Percentiles rank a stretch among this genome's conserved stretches.
Evolutionary conservation across 2,113 vertebrate genomes (phyloP).

Genomic region (Gadus macrocephalus): DNA sequence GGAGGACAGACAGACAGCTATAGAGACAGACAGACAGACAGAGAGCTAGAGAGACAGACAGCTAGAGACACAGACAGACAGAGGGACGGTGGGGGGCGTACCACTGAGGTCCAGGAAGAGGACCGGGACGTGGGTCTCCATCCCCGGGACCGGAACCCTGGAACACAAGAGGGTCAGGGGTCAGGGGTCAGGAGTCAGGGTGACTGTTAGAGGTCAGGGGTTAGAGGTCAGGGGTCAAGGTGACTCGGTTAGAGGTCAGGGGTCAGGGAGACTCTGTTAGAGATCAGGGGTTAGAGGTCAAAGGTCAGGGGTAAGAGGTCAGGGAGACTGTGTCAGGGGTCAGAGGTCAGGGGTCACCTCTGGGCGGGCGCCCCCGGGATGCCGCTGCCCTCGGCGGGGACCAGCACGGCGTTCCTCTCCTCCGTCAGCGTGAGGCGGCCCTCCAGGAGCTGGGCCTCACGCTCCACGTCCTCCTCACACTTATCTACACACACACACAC

Average conservation of each 20-base stretch:
- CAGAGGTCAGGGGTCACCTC: constrained; percentile 66
- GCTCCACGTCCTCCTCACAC: constrained; percentile 86
- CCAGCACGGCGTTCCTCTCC: constrained; percentile 89
- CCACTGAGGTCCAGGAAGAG: constrained; percentile 93
- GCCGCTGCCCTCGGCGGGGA: constrained; percentile 90
- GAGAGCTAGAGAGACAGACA: too few species aligned
- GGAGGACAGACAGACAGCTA: too few species aligned
- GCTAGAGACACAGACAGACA: background rate
- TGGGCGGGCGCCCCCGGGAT: constrained; percentile 92
- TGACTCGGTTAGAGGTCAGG: too few species aligned
- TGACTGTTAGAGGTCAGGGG: too few species aligned
- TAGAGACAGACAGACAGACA: background rate
- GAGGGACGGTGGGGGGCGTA: constrained; percentile 46
- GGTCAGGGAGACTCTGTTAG: too few species aligned
- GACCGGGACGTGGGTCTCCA: constrained; percentile 95
- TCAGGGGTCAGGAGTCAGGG: too few species aligned
- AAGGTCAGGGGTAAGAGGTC: too few species aligned
- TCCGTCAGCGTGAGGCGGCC: constrained; percentile 90
- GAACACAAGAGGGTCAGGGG: constrained; percentile 23
- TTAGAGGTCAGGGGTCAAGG: too few species aligned
- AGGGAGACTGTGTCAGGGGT: too few species aligned
- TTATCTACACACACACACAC: constrained; percentile 75
- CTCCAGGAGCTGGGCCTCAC: constrained; percentile 89
- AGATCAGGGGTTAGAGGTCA: too few species aligned
- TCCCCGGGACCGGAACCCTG: constrained; percentile 90